Evolutionary conservation across 2,888 invertebrate genomes (phyloP).

Genomic region (Spialia ferax): DNA sequence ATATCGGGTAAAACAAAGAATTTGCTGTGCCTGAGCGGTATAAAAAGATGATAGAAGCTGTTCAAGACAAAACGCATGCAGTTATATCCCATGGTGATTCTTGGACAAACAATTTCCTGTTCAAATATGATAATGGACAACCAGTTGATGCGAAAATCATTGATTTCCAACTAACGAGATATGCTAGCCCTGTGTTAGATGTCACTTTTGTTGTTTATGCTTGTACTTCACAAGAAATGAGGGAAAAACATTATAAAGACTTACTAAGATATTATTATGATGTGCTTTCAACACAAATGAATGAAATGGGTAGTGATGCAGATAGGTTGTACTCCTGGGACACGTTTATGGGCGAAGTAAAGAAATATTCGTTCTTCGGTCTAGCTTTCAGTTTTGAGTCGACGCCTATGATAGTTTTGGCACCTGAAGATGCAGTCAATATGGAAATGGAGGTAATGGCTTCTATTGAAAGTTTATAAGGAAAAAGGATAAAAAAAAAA

Average conservation of each 20-base stretch:
- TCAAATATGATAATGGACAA: constrained; percentile 63
- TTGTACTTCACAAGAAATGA: constrained; percentile 87
- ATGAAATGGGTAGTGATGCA: constrained; percentile 87
- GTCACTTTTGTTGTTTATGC: constrained; percentile 83
- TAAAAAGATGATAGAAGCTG: constrained; percentile 76
- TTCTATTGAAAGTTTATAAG: no score
- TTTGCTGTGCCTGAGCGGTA: constrained; percentile 84
- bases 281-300: constrained; percentile 82
- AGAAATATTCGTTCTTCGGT: constrained; percentile 85
- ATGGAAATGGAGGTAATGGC: constrained; percentile 74
- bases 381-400: constrained; percentile 88
- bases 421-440: constrained; percentile 85
- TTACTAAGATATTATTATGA: constrained; percentile 88
- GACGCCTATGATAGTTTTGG: constrained; percentile 84
- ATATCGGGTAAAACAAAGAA: constrained; percentile 84
- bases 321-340: constrained; percentile 81
- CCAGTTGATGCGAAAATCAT: constrained; percentile 86
- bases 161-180: constrained; percentile 90
- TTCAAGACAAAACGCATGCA: constrained; percentile 69
- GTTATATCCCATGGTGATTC: constrained; percentile 91
- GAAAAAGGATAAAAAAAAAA: no score
- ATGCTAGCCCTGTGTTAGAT: constrained; percentile 86
- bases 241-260: constrained; percentile 86
- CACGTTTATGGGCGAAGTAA: constrained; percentile 82
- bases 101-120: constrained; percentile 92